Base-by-base conservation (phyloP, 1,140 invertebrate genomes). In the Cepaea nemoralis region DNA sequence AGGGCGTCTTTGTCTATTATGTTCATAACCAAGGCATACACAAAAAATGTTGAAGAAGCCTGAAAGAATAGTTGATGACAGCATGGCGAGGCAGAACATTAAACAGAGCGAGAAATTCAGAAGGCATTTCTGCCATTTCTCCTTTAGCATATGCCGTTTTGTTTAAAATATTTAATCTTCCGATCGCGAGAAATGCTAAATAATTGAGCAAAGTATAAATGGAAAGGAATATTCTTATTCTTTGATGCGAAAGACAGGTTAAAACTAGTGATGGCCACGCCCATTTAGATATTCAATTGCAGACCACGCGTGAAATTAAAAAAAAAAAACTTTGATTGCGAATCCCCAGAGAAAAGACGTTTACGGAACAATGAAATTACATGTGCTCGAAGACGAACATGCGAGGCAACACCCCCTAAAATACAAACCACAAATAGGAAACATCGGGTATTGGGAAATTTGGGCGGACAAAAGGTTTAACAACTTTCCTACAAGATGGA, bases 221-320 rank as follows among this genome's bases (percentile, higher is more conserved):
- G 8, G 19, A 19, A 45, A 19, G 19, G n/a, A 55, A 55, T 55
- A 3, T 10, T 55, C 19, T 8, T 19, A 22, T 10, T 24, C 50
- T 55, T 55, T 22, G n/a, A 55, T 63, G 1, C 6, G 59, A 63
- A 6, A 63, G 59, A 27, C n/a, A 63, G 59, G 16, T 63, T 8
- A 31, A 10, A 31, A 1, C 59, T 31, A 63, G n/a, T 31, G 33
- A 2, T 6, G 2, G 59, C n/a, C 59, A 63, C 59, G 27, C 59
- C 59, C 59, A 31, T 27, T 31, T 27, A 27, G 59, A 31, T 63
- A 31, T 63, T 63, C 27, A 12, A 63, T 27, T 63, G n/a, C 33
- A 63, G 27, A 27, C 33, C 59, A 63, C 59, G 59, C 59, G 59
- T 63, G 59, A 63, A 63, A 63, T 63, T 63, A 63, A 63, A 63